Evolutionary conservation across 1,140 invertebrate genomes (phyloP).

Genomic region (Mamestra configurata): DNA sequence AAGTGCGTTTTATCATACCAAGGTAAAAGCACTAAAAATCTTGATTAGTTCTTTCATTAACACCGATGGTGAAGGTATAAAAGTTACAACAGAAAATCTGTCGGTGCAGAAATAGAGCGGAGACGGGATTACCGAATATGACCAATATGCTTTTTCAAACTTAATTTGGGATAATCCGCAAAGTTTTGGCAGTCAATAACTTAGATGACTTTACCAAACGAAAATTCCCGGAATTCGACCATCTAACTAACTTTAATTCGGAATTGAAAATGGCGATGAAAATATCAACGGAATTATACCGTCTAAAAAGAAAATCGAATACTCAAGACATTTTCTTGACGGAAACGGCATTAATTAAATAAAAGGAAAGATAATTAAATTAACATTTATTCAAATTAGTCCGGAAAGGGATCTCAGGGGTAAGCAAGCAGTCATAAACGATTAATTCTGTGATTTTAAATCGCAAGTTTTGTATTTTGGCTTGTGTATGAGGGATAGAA

Average conservation of each 20-base stretch:
- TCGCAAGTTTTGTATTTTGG: background rate
- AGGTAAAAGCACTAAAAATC: background rate
- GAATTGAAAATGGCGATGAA: background rate
- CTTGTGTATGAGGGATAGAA: background rate
- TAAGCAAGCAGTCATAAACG: background rate
- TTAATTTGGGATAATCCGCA: conserved; percentile 26
- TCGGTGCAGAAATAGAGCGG: background rate
- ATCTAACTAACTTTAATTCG: conserved; percentile 19
- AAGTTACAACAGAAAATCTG: background rate
- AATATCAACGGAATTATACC: conserved; percentile 1
- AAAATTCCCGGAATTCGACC: background rate
- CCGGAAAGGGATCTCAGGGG: background rate
- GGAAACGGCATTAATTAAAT: background rate
- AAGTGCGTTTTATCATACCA: conserved; percentile 6
- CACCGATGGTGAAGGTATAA: background rate
- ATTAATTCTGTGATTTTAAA: background rate
- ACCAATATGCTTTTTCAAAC: conserved; percentile 19
- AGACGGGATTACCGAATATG: background rate
- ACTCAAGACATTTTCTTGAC: background rate
- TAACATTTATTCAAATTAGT: conserved; percentile 1
- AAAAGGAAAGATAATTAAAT: background rate
- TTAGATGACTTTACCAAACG: conserved; percentile 33
- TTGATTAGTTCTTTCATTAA: conserved; percentile 1
- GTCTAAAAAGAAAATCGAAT: background rate
- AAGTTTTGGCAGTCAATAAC: conserved; percentile 30